Base-by-base conservation (phyloP, 2,888 invertebrate species). In the Netelia inedita region DNA sequence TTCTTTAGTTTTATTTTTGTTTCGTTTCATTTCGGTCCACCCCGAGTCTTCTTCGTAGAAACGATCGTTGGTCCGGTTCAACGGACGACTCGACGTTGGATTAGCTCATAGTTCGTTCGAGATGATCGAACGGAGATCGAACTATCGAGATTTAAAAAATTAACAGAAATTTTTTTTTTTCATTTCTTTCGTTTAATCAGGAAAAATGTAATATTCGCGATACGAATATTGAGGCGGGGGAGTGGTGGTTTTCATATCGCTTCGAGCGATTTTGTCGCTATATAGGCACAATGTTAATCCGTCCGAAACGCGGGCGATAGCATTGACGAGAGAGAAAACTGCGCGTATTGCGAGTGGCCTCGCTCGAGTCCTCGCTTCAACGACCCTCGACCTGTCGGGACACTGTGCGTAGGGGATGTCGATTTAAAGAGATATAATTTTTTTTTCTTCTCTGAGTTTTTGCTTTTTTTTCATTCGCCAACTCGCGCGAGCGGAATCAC, bases 211-310 rank as follows among this genome's bases (percentile, higher is more conserved):
- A 66, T 59, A 23, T 35, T 50, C 11, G 28, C 28, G 46, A 46
- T 14, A 46, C 10, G 14, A 46, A 14, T 46, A 14, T 46, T 11
- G 46, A 46, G 10, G 46, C 3, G 28, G 16, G 41, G 55, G 57
- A 28, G n/a, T 59, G 5, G 28, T 10, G 50, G 43, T 16, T 53
- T 19, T 21, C 50, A 10, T 41, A 66, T 61, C 21, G 9, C 69
- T 21, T 43, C n/a, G 35, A 59, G 65, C 43, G 69, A 59, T 83
- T 79, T 79, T 71, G 10, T 16, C 43, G 57, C 63, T 71, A 74
- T 71, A 74, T 79, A 61, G 79, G 57, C 46, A 28, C 46, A 28
- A 73, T 84, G 76, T 76, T 80, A 80, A 84, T 84, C 76, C 68
- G 53, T 19, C 63, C 46, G 76, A 73, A 81, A 78, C 21, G 46